Conservation (phyloP, 2,113 vertebrate genomes). For the Ia io region DNA sequence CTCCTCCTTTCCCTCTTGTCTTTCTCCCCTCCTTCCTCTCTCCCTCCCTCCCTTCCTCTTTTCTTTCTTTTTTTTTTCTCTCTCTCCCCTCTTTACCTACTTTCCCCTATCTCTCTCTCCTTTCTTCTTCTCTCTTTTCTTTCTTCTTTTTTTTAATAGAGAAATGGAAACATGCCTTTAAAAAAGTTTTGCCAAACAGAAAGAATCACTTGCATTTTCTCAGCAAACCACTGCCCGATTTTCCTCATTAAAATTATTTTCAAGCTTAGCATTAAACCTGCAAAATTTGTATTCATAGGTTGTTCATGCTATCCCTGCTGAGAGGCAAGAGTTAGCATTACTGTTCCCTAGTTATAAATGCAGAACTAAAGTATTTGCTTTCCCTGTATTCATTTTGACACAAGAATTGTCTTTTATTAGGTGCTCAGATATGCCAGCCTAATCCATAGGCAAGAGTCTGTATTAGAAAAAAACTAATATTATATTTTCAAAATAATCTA, state of each 20-base stretch:
- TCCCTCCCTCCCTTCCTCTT: rapidly evolving
- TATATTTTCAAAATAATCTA: background rate
- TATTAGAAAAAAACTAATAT: background rate
- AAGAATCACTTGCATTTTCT: background rate
- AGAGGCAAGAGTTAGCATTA: background rate
- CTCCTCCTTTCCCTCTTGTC: rapidly evolving
- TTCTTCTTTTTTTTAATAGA: background rate
- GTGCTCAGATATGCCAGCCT: background rate
- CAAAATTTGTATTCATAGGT: background rate
- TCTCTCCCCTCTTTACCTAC: rapidly evolving
- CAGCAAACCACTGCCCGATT: background rate
- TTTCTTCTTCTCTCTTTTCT: background rate
- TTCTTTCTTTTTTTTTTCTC: too few species aligned
- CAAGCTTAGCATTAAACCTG: background rate
- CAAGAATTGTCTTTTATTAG: conserved; percentile 19
- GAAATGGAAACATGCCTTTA: background rate
- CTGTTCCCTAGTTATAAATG: background rate
- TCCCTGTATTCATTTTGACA: conserved; percentile 18
- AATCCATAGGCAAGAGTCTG: background rate
- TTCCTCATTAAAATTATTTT: background rate
- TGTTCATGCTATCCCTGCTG: background rate
- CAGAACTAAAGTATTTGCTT: background rate
- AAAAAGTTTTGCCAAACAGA: background rate
- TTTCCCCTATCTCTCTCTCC: background rate
- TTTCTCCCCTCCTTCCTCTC: rapidly evolving